Evolutionary conservation across 37 sponge, comb jelly and placozoan species (phyloP).

Genomic region (Aphrocallistes beatrix): DNA sequence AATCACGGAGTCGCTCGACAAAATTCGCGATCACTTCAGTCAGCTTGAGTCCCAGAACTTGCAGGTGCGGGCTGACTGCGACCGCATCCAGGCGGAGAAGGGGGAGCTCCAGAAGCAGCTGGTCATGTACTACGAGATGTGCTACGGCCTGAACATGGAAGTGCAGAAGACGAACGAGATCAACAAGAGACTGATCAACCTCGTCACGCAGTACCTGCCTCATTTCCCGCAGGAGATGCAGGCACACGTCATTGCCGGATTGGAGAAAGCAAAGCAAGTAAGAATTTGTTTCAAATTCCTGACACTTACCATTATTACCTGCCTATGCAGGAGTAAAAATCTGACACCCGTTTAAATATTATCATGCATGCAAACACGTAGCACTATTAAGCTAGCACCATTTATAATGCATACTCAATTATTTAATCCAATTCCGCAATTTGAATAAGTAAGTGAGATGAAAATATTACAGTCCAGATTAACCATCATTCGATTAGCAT

Average conservation of each 20-base stretch:
- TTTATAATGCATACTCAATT: no score
- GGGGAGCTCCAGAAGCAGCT: not conserved
- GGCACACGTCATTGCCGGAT: not conserved
- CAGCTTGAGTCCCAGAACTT: not conserved
- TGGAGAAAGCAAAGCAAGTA: not conserved
- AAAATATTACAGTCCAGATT: no score
- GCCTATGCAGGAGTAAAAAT: no score
- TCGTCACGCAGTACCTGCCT: not conserved
- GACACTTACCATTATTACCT: no score
- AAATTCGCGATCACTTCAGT: not conserved
- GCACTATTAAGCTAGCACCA: no score
- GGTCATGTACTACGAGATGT: slow-evolving; percentile 87
- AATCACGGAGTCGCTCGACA: not conserved
- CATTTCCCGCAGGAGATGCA: not conserved
- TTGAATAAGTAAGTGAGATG: no score
- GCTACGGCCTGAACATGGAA: slow-evolving; percentile 89
- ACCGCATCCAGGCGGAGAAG: not conserved
- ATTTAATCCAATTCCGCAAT: no score
- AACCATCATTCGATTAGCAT: no score
- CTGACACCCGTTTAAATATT: no score
- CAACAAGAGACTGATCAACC: not conserved
- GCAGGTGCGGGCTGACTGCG: not conserved
- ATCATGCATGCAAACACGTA: no score
- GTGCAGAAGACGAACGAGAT: slow-evolving; percentile 58
- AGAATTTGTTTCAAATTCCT: no score